Percentiles rank a stretch among this genome's conserved stretches.
phyloP scores from a whole-genome alignment of 2,797 vertebrate species.

The Pyrocephalus nanus region DNA sequence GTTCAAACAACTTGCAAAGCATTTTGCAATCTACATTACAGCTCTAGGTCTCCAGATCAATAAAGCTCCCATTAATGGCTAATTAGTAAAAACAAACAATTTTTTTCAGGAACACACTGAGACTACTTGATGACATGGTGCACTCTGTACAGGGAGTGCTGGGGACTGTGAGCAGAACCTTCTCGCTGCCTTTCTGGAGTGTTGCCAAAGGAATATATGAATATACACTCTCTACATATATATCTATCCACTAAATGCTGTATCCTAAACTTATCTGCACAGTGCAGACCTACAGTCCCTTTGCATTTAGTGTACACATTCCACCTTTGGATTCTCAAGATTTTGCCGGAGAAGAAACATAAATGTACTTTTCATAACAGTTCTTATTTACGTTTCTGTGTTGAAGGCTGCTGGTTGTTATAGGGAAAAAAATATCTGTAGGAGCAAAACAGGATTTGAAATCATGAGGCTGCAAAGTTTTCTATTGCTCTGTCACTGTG shows the following conservation, averaged over 20 bases:
- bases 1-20: neutral
- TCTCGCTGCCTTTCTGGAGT: neutral
- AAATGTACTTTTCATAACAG: neutral
- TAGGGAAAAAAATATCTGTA: neutral
- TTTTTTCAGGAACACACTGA: neutral
- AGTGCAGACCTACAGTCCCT: neutral
- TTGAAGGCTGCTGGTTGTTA: neutral
- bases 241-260: neutral
- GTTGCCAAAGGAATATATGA: neutral
- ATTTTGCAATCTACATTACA: neutral
- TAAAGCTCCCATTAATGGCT: neutral
- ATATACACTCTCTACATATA: too few species aligned
- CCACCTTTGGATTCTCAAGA: neutral
- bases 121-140: neutral
- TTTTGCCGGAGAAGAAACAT: neutral
- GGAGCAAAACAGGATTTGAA: neutral
- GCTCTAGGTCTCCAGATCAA: neutral
- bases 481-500: neutral
- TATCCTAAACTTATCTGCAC: neutral
- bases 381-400: neutral
- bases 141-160: neutral
- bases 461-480: neutral
- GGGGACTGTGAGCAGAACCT: neutral
- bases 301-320: neutral
- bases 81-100: neutral